These are phyloP conservation scores for Cyanocitta stelleri DNA, from an alignment of 2,113 vertebrate species.

Conservation along the genomic window DNA sequence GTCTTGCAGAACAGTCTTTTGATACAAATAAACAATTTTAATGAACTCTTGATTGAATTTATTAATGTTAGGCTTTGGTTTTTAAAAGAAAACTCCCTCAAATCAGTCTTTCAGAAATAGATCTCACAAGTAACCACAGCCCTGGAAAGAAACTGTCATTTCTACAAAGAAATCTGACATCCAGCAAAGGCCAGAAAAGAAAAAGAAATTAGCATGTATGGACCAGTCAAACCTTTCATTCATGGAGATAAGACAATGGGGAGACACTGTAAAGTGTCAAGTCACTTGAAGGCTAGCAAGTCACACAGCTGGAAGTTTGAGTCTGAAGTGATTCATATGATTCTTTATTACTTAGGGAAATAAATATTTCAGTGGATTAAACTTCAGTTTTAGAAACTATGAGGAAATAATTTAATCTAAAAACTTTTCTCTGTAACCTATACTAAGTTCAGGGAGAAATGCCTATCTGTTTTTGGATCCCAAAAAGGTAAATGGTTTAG, in stretches of 20 bases:
- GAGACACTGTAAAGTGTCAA: neutral
- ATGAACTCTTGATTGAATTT: neutral
- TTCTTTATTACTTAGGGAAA: neutral
- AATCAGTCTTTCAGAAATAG: neutral
- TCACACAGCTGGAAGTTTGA: neutral
- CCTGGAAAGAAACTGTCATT: neutral
- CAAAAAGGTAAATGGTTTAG: neutral
- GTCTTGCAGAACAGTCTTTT: neutral
- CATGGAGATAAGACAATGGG: neutral
- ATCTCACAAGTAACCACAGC: neutral
- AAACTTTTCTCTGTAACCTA: neutral
- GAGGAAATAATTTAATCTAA: neutral
- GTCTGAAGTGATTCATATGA: neutral
- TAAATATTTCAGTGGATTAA: neutral
- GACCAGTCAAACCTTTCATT: neutral
- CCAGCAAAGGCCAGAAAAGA: neutral
- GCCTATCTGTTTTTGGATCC: neutral
- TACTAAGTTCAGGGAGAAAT: neutral
- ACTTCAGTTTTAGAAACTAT: neutral
- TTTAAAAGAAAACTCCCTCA: neutral
- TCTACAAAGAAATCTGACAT: neutral
- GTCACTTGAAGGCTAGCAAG: neutral
- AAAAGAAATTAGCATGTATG: neutral
- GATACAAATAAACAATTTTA: neutral
- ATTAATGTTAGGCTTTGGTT: neutral